A percentile compares a stretch with the other conserved stretches of the same genome.
Conservation (phyloP, 2,888 invertebrate genomes). For the Blastobasis adustella region DNA sequence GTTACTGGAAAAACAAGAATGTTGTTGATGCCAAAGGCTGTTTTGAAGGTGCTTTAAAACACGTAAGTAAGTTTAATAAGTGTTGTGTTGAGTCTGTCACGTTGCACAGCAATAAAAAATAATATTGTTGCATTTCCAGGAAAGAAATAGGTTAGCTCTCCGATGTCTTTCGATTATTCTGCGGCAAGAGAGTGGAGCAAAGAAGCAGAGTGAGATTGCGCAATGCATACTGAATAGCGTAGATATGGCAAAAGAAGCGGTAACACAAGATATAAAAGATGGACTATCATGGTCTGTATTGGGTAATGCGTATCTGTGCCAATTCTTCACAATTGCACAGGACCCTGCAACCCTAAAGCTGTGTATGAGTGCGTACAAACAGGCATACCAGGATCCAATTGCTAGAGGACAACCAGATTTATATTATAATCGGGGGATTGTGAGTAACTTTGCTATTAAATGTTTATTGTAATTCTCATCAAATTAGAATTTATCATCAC, state of each 20-base stretch:
- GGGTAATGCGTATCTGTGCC: constrained; percentile 89
- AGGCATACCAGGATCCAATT: constrained; percentile 82
- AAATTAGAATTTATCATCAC: too few relatives aligned
- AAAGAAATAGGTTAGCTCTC: constrained; percentile 82
- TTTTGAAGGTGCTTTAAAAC: constrained; percentile 84
- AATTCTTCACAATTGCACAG: constrained; percentile 84
- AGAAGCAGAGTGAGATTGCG: constrained; percentile 65
- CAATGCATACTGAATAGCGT: constrained; percentile 82
- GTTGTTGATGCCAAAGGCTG: constrained; percentile 87
- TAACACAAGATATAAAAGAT: constrained; percentile 83
- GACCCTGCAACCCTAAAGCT: constrained; percentile 81
- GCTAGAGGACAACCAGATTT: constrained; percentile 85
- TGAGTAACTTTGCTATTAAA: constrained; percentile 56
- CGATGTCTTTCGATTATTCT: constrained; percentile 88
- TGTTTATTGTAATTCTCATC: too few relatives aligned
- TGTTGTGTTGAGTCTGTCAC: neutral
- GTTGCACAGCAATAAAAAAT: neutral
- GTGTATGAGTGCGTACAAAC: constrained; percentile 86
- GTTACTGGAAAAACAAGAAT: constrained; percentile 91
- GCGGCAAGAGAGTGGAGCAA: constrained; percentile 74
- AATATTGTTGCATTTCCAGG: constrained; percentile 66
- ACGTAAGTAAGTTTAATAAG: constrained; percentile 75
- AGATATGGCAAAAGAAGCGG: constrained; percentile 87
- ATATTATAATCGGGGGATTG: constrained; percentile 88
- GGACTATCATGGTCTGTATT: constrained; percentile 89